Percentiles rank a stretch among this genome's conserved stretches.
Conservation (phyloP, 2,113 vertebrate species). For the Diphyllodes magnificus region DNA sequence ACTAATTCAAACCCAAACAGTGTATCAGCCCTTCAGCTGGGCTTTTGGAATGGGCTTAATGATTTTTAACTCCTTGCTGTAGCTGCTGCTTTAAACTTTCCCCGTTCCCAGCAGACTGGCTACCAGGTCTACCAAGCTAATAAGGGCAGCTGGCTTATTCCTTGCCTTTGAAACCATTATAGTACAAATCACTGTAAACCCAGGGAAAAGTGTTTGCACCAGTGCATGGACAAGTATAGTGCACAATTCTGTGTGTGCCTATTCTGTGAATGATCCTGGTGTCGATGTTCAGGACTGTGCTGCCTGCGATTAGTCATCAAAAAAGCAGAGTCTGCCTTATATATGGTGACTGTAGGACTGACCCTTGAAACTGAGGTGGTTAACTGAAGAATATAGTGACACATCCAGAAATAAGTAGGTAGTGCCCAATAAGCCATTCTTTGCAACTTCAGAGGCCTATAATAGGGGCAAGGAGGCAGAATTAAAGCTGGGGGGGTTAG, state of each 20-base stretch:
- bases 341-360: not conserved
- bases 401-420: not conserved
- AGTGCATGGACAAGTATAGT: not conserved
- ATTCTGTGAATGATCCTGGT: not conserved
- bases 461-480: not conserved
- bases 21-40: not conserved
- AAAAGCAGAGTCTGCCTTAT: not conserved
- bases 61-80: slow-evolving; percentile 41
- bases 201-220: not conserved
- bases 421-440: not conserved
- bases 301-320: not conserved
- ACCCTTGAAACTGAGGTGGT: not conserved
- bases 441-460: not conserved
- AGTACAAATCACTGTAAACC: not conserved
- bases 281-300: not conserved
- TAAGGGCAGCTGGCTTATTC: not conserved
- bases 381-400: not conserved
- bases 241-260: not conserved
- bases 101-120: not conserved
- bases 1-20: slow-evolving; percentile 50
- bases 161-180: not conserved
- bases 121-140: not conserved
- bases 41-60: slow-evolving; percentile 7
- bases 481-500: not conserved
- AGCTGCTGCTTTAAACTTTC: not conserved